Conservation (phyloP, 2,888 invertebrate species). For the Boloria euphrosyne region DNA sequence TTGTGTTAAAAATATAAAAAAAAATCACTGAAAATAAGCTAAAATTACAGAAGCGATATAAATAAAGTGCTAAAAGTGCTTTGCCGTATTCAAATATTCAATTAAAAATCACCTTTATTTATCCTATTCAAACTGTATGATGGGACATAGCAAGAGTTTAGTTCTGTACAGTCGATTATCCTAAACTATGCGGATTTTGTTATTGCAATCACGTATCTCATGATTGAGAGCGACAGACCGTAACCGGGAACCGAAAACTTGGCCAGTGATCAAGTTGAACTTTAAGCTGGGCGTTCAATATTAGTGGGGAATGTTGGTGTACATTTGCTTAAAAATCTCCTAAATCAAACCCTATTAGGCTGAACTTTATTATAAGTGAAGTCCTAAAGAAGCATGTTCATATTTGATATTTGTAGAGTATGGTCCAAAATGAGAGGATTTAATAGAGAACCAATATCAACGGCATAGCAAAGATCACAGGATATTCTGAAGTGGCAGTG, state of each 20-base stretch:
- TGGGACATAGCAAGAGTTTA: constrained; percentile 4
- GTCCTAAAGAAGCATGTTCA: no score
- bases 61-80: neutral
- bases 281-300: neutral
- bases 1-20: no score
- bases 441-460: no score
- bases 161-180: constrained; percentile 15
- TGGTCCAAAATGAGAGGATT: no score
- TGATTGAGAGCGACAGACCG: constrained; percentile 14
- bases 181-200: constrained; percentile 7
- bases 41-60: no score
- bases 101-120: neutral
- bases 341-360: no score
- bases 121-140: constrained; percentile 4
- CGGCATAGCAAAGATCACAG: no score
- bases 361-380: no score
- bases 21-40: no score
- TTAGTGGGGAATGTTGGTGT: neutral
- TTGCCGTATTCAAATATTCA: neutral
- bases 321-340: neutral
- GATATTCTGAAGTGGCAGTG: no score
- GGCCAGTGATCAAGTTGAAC: constrained; percentile 11
- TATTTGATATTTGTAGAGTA: no score
- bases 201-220: constrained; percentile 11
- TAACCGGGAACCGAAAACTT: constrained; percentile 6